These are phyloP conservation scores for Oenanthe melanoleuca DNA, from an alignment of 2,113 vertebrate genomes.

Conservation along the genomic window DNA sequence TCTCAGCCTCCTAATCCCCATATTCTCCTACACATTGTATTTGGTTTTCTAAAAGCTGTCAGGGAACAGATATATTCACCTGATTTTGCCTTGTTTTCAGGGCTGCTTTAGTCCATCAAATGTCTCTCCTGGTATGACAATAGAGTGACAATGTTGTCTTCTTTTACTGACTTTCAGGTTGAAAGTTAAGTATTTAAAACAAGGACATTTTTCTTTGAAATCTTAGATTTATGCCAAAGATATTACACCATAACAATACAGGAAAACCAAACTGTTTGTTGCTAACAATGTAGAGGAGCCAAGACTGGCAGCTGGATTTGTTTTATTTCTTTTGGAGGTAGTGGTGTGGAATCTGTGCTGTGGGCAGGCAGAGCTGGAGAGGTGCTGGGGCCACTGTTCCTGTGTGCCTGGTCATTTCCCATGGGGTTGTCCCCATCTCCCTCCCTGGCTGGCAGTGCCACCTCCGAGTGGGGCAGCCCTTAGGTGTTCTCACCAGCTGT, in stretches of 20 bases:
- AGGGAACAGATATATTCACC: background rate
- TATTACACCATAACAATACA: background rate
- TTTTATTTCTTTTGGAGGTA: background rate
- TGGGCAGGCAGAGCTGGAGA: background rate
- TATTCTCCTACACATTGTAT: background rate
- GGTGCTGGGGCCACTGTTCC: background rate
- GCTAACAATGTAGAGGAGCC: background rate
- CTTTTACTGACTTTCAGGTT: background rate
- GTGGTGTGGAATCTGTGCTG: background rate
- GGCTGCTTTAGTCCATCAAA: background rate
- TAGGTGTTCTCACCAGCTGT: background rate
- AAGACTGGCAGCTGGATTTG: background rate
- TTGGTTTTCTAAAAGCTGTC: background rate
- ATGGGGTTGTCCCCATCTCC: background rate
- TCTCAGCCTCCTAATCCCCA: background rate
- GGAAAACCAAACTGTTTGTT: background rate
- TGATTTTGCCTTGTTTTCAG: background rate
- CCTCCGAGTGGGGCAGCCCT: background rate
- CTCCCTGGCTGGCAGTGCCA: background rate
- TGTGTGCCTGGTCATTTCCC: background rate
- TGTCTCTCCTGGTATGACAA: background rate
- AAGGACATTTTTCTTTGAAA: background rate
- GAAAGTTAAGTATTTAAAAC: background rate
- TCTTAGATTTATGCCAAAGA: background rate
- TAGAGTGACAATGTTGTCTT: background rate